phyloP scores from a whole-genome alignment of 2,888 invertebrate genomes.

The Eulithis testata region DNA sequence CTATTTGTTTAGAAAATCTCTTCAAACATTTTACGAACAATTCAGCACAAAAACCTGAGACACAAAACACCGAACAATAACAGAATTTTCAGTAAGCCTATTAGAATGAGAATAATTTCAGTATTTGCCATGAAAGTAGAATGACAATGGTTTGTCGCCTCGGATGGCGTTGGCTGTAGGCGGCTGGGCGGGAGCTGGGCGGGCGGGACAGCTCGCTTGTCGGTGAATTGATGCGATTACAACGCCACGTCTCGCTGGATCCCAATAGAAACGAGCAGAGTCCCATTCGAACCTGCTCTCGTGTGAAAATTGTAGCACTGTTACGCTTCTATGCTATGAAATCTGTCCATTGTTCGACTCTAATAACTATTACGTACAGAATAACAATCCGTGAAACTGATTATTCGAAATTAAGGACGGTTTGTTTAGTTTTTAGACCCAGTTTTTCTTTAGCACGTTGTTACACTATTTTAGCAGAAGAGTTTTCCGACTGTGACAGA shows the following conservation, averaged over 20 bases:
- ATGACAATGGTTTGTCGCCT: conserved; percentile 81
- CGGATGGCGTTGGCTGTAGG: conserved; percentile 51
- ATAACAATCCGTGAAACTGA: conserved; percentile 76
- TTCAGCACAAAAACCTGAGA: conserved; percentile 31
- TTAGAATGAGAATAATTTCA: conserved; percentile 56
- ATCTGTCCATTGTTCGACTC: conserved; percentile 75
- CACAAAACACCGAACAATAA: conserved; percentile 42
- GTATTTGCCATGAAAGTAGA: conserved; percentile 76
- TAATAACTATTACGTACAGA: conserved; percentile 81
- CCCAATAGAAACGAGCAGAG: conserved; percentile 70
- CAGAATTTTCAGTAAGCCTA: conserved; percentile 64
- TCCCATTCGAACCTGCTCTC: conserved; percentile 72
- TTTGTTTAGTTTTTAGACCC: conserved; percentile 34
- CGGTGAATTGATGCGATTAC: conserved; percentile 87
- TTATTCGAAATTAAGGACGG: conserved; percentile 31
- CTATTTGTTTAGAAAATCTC: not conserved
- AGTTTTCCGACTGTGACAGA: no score
- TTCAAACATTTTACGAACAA: conserved; percentile 36
- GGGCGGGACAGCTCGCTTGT: conserved; percentile 45
- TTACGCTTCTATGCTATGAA: conserved; percentile 74
- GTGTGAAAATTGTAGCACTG: conserved; percentile 81
- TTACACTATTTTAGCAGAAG: no score
- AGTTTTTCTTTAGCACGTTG: not conserved
- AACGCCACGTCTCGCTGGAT: conserved; percentile 86
- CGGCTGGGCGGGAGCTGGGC: conserved; percentile 45